Conservation (phyloP, 2,888 invertebrate species). For the Oscheius sp. region DNA sequence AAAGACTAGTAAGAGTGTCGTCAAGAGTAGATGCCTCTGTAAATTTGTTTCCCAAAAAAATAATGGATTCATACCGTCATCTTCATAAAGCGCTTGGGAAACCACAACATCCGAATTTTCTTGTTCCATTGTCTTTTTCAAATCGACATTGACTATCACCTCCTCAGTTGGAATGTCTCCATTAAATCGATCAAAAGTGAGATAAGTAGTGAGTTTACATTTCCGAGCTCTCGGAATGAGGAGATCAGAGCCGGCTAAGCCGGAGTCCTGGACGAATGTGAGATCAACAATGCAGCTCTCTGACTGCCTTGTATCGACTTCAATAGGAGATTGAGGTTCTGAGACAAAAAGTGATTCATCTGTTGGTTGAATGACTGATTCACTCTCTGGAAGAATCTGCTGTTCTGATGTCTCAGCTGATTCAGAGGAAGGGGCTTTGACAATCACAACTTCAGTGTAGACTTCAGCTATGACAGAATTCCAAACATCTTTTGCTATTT, state of each 20-base stretch:
- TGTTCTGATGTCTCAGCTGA: neutral
- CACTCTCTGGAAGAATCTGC: neutral
- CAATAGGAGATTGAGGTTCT: neutral
- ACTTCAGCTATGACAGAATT: conserved; percentile 11
- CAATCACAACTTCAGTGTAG: neutral
- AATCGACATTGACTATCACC: conserved; percentile 36
- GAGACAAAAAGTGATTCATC: neutral
- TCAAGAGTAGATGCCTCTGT: conserved; percentile 60
- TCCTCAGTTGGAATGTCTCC: conserved; percentile 22
- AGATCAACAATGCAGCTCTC: conserved; percentile 17
- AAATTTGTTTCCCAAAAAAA: conserved; percentile 14
- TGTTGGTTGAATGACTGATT: neutral
- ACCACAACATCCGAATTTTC: conserved; percentile 47
- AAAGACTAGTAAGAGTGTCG: conserved; percentile 54
- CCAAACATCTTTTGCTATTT: conserved; percentile 9
- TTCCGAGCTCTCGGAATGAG: conserved; percentile 24
- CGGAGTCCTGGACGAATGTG: conserved; percentile 14
- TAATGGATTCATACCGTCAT: conserved; percentile 39
- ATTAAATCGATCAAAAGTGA: conserved; percentile 23
- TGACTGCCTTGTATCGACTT: conserved; percentile 2
- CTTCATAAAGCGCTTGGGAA: conserved; percentile 45
- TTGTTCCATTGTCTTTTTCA: conserved; percentile 35
- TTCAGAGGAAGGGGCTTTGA: neutral
- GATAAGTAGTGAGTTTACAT: conserved; percentile 25
- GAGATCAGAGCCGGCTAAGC: conserved; percentile 15